phyloP scores from a whole-genome alignment of 2,888 invertebrate genomes.

The Protophormia terraenovae region DNA sequence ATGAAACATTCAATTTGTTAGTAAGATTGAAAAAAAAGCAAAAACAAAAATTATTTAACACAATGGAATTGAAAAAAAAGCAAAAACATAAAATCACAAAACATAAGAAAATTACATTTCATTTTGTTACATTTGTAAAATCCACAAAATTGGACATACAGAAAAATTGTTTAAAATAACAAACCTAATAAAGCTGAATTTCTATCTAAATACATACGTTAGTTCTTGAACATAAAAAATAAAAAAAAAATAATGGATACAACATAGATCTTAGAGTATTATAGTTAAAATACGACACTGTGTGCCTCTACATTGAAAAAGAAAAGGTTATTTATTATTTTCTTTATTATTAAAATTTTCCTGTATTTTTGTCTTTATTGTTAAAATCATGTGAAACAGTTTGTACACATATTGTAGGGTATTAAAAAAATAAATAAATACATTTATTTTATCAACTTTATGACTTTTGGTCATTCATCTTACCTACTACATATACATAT shows the following conservation, averaged over 20 bases:
- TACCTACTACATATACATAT: too few relatives aligned
- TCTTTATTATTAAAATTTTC: too few relatives aligned
- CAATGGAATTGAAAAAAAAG: background rate
- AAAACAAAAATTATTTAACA: background rate
- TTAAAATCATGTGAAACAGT: too few relatives aligned
- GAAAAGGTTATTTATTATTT: too few relatives aligned
- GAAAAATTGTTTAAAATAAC: background rate
- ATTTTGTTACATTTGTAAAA: background rate
- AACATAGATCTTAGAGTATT: background rate
- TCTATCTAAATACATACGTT: background rate
- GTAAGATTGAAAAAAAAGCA: background rate
- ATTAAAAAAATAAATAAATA: too few relatives aligned
- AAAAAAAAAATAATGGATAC: background rate
- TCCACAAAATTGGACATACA: conserved; percentile 8
- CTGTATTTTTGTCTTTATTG: too few relatives aligned
- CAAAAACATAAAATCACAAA: background rate
- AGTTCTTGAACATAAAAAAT: background rate
- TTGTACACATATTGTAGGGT: too few relatives aligned
- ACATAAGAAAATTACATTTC: background rate
- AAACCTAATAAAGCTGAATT: background rate
- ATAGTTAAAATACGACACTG: background rate
- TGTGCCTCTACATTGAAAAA: too few relatives aligned
- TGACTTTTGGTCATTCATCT: too few relatives aligned
- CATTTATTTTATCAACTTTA: too few relatives aligned
- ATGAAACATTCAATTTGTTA: background rate